A percentile compares a stretch with the other conserved stretches of the same genome.
phyloP scores from a whole-genome alignment of 2,888 invertebrate genomes.

The Dione juno region DNA sequence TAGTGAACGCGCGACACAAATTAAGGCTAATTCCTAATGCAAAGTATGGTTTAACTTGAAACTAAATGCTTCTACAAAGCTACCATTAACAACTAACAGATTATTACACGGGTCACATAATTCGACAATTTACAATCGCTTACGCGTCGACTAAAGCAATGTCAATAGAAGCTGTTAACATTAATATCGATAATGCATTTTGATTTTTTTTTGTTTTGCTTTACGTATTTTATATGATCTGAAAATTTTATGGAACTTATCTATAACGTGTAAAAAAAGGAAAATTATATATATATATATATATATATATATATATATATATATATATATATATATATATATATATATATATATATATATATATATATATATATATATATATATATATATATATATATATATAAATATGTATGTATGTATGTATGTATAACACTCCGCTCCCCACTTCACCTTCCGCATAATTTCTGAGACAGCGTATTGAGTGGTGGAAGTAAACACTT shows the following conservation, averaged over 20 bases:
- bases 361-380: too few species aligned
- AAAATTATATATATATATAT: too few species aligned
- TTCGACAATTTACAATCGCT: slow-evolving; percentile 42
- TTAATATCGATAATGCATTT: slow-evolving; percentile 4
- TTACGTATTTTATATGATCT: background rate
- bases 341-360: too few species aligned
- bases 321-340: too few species aligned
- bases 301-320: too few species aligned
- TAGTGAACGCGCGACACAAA: slow-evolving; percentile 76
- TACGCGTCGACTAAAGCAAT: background rate
- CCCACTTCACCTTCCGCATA: too few species aligned
- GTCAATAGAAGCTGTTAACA: slow-evolving; percentile 29
- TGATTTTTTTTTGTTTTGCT: background rate
- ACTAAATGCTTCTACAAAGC: slow-evolving; percentile 81
- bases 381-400: too few species aligned
- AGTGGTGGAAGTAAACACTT: too few species aligned
- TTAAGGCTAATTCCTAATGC: slow-evolving; percentile 80
- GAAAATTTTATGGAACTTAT: slow-evolving; percentile 4
- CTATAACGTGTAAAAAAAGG: too few species aligned
- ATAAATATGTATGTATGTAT: too few species aligned
- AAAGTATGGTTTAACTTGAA: slow-evolving; percentile 77
- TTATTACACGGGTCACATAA: slow-evolving; percentile 33
- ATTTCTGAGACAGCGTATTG: too few species aligned
- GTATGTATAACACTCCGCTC: too few species aligned
- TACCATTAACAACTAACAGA: slow-evolving; percentile 67